Conservation (phyloP, 2,113 vertebrate species). For the Bettongia penicillata region DNA sequence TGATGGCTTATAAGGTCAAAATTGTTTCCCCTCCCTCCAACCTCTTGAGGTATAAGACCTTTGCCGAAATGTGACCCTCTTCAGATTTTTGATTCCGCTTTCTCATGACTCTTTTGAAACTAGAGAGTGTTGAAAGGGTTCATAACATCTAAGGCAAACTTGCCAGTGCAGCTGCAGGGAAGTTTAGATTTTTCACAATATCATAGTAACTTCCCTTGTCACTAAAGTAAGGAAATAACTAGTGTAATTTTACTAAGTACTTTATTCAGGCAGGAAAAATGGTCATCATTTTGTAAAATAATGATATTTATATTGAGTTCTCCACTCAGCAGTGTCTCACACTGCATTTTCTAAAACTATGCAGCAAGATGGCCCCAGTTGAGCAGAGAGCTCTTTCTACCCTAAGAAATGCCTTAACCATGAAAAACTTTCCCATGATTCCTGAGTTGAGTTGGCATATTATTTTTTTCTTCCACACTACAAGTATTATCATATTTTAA, state of each 20-base stretch:
- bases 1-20: not conserved
- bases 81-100: not conserved
- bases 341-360: constrained; percentile 34
- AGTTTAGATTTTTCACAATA: constrained; percentile 45
- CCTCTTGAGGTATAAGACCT: not conserved
- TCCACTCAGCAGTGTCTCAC: not conserved
- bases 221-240: constrained; percentile 37
- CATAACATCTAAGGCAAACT: constrained; percentile 12
- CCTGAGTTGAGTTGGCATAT: constrained; percentile 23
- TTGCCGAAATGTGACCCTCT: not conserved
- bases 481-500: not conserved
- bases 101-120: not conserved
- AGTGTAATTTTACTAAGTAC: constrained; percentile 40
- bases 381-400: constrained; percentile 21
- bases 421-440: constrained; percentile 47
- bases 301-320: constrained; percentile 43
- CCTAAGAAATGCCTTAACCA: constrained; percentile 50
- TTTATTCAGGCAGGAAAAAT: constrained; percentile 45
- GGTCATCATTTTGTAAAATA: constrained; percentile 47
- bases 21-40: not conserved
- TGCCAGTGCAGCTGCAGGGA: constrained; percentile 42
- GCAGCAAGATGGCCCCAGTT: constrained; percentile 21
- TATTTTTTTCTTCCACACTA: not conserved
- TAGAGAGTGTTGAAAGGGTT: constrained; percentile 35
- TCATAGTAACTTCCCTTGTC: constrained; percentile 27